Percentiles rank a stretch among this genome's conserved stretches.
phyloP scores from a whole-genome alignment of 2,888 invertebrate genomes.

The Cephus pygmeus region DNA sequence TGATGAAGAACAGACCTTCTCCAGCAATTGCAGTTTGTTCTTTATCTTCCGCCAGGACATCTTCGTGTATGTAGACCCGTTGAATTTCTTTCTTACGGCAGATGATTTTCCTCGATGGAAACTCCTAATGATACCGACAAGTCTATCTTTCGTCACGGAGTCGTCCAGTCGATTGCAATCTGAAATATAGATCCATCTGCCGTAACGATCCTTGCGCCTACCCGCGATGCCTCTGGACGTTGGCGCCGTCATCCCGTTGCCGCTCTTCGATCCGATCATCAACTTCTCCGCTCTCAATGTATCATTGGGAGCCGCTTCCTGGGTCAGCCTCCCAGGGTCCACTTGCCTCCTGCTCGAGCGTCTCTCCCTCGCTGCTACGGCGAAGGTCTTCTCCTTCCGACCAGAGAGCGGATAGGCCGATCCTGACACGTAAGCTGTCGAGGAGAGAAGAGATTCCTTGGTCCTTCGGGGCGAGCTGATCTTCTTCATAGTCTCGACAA shows the following conservation, averaged over 20 bases:
- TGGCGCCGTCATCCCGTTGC: no score
- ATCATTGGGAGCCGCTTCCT: neutral
- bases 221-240: neutral
- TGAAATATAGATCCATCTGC: neutral
- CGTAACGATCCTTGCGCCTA: neutral
- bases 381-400: neutral
- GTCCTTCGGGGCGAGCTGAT: constrained; percentile 48
- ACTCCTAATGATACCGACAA: constrained; percentile 24
- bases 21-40: constrained; percentile 16
- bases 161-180: constrained; percentile 7
- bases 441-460: constrained; percentile 28
- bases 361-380: neutral
- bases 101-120: constrained; percentile 22
- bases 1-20: constrained; percentile 24
- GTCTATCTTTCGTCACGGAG: constrained; percentile 11
- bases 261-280: neutral
- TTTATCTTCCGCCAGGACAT: constrained; percentile 20
- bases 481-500: constrained; percentile 49
- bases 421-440: constrained; percentile 20
- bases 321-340: neutral
- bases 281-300: neutral
- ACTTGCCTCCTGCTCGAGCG: neutral
- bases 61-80: constrained; percentile 7
- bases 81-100: constrained; percentile 24
- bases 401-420: constrained; percentile 19